Percentiles rank a stretch among this genome's conserved stretches.
Conservation (phyloP, 2,113 vertebrate species). For the Planiliza haematocheilus region DNA sequence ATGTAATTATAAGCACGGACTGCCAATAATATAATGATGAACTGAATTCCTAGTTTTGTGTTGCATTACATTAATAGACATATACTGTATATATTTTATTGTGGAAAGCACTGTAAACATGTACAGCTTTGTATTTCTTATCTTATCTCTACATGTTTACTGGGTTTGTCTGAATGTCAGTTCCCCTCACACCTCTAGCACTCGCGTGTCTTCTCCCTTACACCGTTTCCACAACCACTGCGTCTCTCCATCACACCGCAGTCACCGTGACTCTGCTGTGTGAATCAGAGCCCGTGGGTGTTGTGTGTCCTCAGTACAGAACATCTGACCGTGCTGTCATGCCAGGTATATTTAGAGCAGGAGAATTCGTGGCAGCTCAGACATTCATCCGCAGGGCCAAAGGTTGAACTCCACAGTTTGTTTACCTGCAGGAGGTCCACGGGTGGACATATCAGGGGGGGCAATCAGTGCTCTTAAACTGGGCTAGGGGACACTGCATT, state of each 20-base stretch:
- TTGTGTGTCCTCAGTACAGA: slow-evolving; percentile 63
- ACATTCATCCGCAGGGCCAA: slow-evolving; percentile 50
- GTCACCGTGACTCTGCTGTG: slow-evolving; percentile 22
- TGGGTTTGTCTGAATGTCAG: not conserved
- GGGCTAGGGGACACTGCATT: slow-evolving; percentile 19
- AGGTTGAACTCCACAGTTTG: slow-evolving; percentile 71
- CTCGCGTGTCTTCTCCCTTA: not conserved
- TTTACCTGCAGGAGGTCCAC: slow-evolving; percentile 71
- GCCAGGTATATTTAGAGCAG: slow-evolving; percentile 80
- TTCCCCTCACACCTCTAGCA: not conserved
- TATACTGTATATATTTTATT: too few species aligned
- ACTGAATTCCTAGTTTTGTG: too few species aligned
- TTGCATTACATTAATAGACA: too few species aligned
- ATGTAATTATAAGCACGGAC: not conserved
- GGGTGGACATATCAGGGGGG: slow-evolving; percentile 21
- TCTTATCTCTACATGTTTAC: not conserved
- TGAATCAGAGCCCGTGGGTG: slow-evolving; percentile 51
- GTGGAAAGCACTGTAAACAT: too few species aligned
- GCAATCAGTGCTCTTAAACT: slow-evolving; percentile 1
- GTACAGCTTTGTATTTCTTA: not conserved
- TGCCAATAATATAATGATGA: not conserved
- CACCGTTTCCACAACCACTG: slow-evolving; percentile 11
- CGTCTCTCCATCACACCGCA: slow-evolving; percentile 7
- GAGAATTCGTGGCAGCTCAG: slow-evolving; percentile 70
- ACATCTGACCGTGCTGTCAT: slow-evolving; percentile 66